Conservation (phyloP, 2,797 vertebrate species). For the Calcarius lapponicus region DNA sequence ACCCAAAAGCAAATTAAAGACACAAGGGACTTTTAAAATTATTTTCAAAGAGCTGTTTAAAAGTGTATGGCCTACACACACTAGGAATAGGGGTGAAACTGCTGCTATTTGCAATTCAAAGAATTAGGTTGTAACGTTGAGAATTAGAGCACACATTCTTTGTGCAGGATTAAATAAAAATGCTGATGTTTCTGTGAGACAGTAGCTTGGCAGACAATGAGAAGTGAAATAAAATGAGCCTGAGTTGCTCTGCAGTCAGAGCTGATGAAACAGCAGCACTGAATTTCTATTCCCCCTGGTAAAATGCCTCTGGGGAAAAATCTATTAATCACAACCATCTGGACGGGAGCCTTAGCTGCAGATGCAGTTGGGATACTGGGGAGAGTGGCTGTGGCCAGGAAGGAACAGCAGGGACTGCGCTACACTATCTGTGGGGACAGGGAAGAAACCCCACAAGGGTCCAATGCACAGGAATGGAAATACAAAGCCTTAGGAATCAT, state of each 20-base stretch:
- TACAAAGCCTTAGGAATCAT: not conserved
- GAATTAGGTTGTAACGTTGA: not conserved
- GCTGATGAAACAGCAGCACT: not conserved
- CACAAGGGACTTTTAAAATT: not conserved
- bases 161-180: not conserved
- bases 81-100: not conserved
- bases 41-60: not conserved
- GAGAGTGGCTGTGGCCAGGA: not conserved
- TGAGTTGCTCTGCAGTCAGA: not conserved
- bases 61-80: not conserved
- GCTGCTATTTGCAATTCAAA: not conserved
- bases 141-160: not conserved
- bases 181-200: not conserved
- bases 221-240: not conserved
- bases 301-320: not conserved
- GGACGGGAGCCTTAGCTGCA: not conserved
- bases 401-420: not conserved
- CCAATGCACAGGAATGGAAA: not conserved
- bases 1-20: not conserved
- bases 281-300: not conserved
- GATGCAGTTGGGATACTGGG: not conserved
- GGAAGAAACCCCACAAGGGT: not conserved
- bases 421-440: not conserved
- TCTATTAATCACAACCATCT: not conserved
- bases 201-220: not conserved